phyloP scores from a whole-genome alignment of 1,140 invertebrate species.

The Vanessa atalanta region DNA sequence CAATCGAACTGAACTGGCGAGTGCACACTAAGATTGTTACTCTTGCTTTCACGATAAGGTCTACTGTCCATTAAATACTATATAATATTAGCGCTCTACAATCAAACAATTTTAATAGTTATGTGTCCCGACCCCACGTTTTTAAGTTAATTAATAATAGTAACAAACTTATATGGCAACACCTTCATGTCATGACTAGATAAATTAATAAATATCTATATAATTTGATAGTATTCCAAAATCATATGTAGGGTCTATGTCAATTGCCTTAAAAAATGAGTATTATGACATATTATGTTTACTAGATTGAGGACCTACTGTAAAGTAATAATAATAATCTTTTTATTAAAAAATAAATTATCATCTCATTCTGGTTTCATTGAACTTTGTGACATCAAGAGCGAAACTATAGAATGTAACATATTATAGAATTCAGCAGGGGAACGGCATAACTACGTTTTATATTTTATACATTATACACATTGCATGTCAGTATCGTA shows the following conservation, averaged over 20 bases:
- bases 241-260: no score
- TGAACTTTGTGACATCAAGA: no score
- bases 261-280: no score
- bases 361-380: no score
- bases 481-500: neutral
- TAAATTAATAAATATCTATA: no score
- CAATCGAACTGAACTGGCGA: slow-evolving; percentile 1
- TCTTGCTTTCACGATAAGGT: slow-evolving; percentile 24
- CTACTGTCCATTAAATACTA: neutral
- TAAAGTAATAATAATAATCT: no score
- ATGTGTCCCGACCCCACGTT: neutral
- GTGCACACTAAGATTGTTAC: slow-evolving; percentile 10
- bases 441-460: neutral
- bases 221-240: no score
- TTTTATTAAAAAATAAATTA: no score
- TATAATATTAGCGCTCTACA: neutral
- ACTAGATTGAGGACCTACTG: no score
- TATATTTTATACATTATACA: neutral
- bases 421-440: neutral
- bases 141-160: neutral
- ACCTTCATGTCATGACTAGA: no score
- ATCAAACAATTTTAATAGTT: neutral
- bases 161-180: neutral
- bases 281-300: no score
- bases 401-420: no score